Evolutionary conservation across 2,113 vertebrate species (phyloP).

Genomic region (Sterrhoptilus dennistouni): DNA sequence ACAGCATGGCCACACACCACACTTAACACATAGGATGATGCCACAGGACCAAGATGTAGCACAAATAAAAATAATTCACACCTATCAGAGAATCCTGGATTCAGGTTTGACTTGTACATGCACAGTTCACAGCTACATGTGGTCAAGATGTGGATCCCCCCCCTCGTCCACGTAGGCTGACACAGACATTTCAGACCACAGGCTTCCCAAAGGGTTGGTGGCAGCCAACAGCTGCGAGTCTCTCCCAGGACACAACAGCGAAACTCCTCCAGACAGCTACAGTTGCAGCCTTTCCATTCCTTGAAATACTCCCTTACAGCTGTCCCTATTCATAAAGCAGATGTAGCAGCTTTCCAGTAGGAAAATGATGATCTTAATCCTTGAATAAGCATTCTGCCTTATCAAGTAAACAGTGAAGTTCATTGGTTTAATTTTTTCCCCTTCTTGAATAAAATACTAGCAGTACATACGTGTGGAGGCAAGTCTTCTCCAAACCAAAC

Average conservation of each 20-base stretch:
- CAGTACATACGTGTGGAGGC: neutral
- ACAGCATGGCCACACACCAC: neutral
- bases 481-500: neutral
- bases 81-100: neutral
- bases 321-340: neutral
- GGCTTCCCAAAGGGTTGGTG: neutral
- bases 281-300: neutral
- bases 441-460: neutral
- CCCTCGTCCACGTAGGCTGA: fast-evolving
- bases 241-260: neutral
- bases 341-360: neutral
- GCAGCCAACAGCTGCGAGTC: neutral
- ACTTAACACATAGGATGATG: neutral
- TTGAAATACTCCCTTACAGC: neutral
- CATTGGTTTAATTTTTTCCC: neutral
- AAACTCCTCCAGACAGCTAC: neutral
- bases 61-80: fast-evolving
- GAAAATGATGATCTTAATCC: neutral
- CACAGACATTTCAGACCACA: neutral
- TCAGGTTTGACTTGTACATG: fast-evolving
- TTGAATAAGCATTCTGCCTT: neutral
- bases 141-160: neutral
- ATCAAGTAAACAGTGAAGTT: neutral
- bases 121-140: fast-evolving
- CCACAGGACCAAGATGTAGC: fast-evolving